These are phyloP conservation scores for Sarcoramphus papa DNA, from an alignment of 2,797 vertebrate genomes.

Conservation along the genomic window DNA sequence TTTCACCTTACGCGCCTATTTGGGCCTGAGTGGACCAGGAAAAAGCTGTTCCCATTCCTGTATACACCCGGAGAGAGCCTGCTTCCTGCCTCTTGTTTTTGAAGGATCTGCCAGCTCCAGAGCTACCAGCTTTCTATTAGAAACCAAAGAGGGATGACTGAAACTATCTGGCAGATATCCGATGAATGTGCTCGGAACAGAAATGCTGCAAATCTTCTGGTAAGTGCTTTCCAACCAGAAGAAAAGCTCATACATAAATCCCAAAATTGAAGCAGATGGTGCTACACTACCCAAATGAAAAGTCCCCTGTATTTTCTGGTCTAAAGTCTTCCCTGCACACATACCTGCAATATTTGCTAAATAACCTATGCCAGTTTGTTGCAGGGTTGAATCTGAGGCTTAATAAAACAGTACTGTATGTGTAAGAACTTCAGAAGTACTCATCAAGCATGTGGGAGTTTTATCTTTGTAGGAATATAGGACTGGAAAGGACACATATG, in stretches of 20 bases:
- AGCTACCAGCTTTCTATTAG: background rate
- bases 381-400: background rate
- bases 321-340: background rate
- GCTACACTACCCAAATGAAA: background rate
- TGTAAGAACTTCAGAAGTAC: background rate
- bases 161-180: background rate
- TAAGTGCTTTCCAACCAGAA: background rate
- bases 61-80: background rate
- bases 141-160: background rate
- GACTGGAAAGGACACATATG: background rate
- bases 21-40: background rate
- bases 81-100: background rate
- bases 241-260: constrained; percentile 6
- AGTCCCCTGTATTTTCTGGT: background rate
- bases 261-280: rapidly evolving
- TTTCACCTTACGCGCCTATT: background rate
- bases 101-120: background rate
- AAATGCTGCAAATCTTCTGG: constrained; percentile 8
- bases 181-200: background rate
- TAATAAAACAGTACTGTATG: background rate
- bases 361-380: background rate
- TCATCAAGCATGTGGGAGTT: background rate
- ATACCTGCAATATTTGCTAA: background rate
- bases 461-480: background rate
- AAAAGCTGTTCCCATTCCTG: background rate